Conservation (phyloP, 1,140 invertebrate genomes). For the Intoshia linei region DNA sequence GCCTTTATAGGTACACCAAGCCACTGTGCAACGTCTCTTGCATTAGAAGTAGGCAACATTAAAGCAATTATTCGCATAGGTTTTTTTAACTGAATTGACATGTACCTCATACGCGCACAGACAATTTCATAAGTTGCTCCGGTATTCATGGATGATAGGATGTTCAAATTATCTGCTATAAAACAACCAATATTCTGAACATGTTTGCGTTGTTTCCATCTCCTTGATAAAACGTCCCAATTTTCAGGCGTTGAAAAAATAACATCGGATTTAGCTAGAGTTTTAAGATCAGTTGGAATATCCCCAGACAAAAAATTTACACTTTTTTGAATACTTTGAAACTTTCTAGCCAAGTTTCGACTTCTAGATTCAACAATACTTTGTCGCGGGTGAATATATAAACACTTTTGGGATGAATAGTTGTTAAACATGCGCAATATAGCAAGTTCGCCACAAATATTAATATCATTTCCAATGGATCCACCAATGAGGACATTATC, state of each 20-base stretch:
- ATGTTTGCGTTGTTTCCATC: slow-evolving; percentile 93
- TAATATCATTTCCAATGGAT: slow-evolving; percentile 1
- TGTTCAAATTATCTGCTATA: slow-evolving; percentile 84
- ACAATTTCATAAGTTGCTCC: slow-evolving; percentile 25
- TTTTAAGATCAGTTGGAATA: slow-evolving; percentile 72
- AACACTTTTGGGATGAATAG: neutral
- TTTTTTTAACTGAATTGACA: slow-evolving; percentile 66
- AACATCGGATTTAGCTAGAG: slow-evolving; percentile 26
- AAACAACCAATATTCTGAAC: slow-evolving; percentile 84
- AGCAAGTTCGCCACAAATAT: neutral
- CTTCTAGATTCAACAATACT: no score
- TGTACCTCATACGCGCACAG: slow-evolving; percentile 80
- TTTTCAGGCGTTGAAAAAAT: slow-evolving; percentile 45
- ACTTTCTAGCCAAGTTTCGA: slow-evolving; percentile 41
- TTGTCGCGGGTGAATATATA: no score
- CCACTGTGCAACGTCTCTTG: slow-evolving; percentile 77
- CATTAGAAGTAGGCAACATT: slow-evolving; percentile 64
- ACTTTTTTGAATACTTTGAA: no score
- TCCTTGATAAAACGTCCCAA: slow-evolving; percentile 79
- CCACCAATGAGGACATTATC: neutral
- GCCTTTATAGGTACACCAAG: slow-evolving; percentile 57
- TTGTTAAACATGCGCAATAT: slow-evolving; percentile 3
- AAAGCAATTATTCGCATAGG: slow-evolving; percentile 66
- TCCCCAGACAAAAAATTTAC: slow-evolving; percentile 74
- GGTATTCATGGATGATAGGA: neutral